Conservation (phyloP, 2,888 invertebrate species). For the Ormyrus labotus region DNA sequence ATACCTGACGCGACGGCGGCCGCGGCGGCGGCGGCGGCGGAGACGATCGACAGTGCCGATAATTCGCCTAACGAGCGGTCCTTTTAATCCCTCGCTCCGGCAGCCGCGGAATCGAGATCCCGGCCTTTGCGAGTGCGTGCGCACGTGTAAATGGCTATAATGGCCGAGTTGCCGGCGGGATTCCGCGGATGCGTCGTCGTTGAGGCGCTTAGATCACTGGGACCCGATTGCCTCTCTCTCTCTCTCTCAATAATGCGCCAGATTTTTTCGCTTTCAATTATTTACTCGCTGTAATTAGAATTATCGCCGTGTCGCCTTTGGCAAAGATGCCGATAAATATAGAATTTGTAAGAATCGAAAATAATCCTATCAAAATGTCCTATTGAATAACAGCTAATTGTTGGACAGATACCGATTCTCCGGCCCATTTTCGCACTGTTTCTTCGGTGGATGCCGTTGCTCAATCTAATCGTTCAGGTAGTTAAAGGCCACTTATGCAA, state of each 20-base stretch:
- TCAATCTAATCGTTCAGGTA: conserved; percentile 51
- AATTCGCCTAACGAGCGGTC: conserved; percentile 49
- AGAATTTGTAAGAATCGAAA: not conserved
- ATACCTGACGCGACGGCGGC: not conserved
- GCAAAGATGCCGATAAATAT: no score
- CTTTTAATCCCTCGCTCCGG: conserved; percentile 43
- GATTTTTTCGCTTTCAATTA: no score
- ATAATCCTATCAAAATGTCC: conserved; percentile 12
- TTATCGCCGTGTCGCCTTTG: no score
- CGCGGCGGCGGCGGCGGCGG: not conserved
- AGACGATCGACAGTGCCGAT: conserved; percentile 52
- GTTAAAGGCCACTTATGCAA: conserved; percentile 52
- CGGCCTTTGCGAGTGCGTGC: not conserved
- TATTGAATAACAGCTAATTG: conserved; percentile 32
- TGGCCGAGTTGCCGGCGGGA: conserved; percentile 8
- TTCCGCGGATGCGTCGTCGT: not conserved
- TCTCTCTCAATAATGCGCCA: no score
- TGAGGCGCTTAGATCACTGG: not conserved
- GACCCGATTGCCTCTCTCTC: no score
- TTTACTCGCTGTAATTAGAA: no score
- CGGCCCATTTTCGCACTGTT: no score
- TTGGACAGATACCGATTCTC: not conserved
- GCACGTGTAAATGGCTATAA: conserved; percentile 35
- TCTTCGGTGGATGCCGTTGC: conserved; percentile 12
- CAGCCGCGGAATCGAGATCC: conserved; percentile 28